These are phyloP conservation scores for Subacronicta megacephala DNA, from an alignment of 2,888 invertebrate genomes.

Conservation along the genomic window DNA sequence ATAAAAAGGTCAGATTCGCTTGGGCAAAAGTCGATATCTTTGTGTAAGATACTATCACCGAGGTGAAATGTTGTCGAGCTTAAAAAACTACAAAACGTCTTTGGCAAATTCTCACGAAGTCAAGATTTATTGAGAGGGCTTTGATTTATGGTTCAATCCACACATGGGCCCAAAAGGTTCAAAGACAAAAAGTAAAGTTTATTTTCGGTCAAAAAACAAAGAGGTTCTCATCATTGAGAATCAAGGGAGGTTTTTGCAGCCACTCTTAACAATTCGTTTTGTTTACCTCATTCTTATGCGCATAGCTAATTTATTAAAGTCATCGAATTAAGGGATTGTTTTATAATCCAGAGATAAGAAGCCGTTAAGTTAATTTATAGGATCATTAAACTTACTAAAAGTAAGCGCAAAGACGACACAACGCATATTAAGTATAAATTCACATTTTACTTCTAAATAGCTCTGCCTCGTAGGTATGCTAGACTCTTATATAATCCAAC, in stretches of 20 bases:
- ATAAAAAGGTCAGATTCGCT: slow-evolving; percentile 24
- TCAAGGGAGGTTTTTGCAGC: slow-evolving; percentile 63
- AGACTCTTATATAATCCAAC: slow-evolving; percentile 35
- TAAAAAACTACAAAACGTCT: slow-evolving; percentile 73
- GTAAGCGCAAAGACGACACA: slow-evolving; percentile 3
- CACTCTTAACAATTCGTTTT: slow-evolving; percentile 62
- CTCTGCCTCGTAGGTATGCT: neutral
- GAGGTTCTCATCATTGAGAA: slow-evolving; percentile 68
- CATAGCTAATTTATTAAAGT: slow-evolving; percentile 69
- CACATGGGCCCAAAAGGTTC: slow-evolving; percentile 82
- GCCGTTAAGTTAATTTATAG: slow-evolving; percentile 41
- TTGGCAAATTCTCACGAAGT: slow-evolving; percentile 76
- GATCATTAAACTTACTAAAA: slow-evolving; percentile 28
- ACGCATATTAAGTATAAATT: neutral
- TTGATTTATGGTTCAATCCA: slow-evolving; percentile 85
- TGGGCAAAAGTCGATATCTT: slow-evolving; percentile 30
- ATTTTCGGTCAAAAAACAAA: slow-evolving; percentile 77
- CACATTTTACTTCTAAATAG: slow-evolving; percentile 5
- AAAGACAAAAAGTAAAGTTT: slow-evolving; percentile 81
- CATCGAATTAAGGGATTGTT: slow-evolving; percentile 55
- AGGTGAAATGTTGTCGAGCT: slow-evolving; percentile 54
- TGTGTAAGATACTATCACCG: slow-evolving; percentile 28
- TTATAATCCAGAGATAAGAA: slow-evolving; percentile 56
- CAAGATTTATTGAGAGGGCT: slow-evolving; percentile 84
- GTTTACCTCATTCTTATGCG: slow-evolving; percentile 70